phyloP scores from a whole-genome alignment of 2,797 vertebrate species.

The Epinephelus coioides region DNA sequence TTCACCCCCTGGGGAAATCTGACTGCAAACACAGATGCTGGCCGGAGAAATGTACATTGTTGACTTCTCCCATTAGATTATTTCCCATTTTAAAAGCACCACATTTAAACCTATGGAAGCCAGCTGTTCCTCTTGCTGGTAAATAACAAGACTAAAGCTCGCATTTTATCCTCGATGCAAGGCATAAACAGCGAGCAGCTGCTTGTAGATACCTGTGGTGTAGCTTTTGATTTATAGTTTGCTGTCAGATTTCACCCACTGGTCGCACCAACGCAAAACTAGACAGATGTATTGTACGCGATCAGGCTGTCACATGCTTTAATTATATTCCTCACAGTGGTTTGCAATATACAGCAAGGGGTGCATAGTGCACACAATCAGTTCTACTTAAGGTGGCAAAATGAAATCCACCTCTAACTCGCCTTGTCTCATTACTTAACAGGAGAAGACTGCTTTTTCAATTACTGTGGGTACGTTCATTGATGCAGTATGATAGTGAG shows the following conservation, averaged over 20 bases:
- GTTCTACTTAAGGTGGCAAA: neutral
- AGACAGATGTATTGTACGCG: neutral
- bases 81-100: conserved; percentile 18
- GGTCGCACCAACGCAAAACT: neutral
- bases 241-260: neutral
- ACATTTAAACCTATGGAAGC: conserved; percentile 19
- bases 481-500: neutral
- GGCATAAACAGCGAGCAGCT: neutral
- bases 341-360: neutral
- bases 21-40: conserved; percentile 33
- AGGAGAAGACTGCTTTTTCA: neutral
- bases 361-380: no score
- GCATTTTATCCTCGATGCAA: neutral
- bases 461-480: neutral
- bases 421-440: neutral
- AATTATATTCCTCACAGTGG: neutral
- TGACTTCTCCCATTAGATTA: conserved; percentile 36
- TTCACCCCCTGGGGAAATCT: conserved; percentile 19
- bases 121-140: conserved; percentile 37
- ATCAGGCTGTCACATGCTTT: conserved; percentile 1
- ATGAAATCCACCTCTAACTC: neutral
- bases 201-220: neutral
- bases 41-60: conserved; percentile 13
- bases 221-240: neutral
- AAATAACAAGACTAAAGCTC: neutral